These are phyloP conservation scores for Coboldia fuscipes DNA, from an alignment of 1,140 invertebrate species.

Conservation along the genomic window DNA sequence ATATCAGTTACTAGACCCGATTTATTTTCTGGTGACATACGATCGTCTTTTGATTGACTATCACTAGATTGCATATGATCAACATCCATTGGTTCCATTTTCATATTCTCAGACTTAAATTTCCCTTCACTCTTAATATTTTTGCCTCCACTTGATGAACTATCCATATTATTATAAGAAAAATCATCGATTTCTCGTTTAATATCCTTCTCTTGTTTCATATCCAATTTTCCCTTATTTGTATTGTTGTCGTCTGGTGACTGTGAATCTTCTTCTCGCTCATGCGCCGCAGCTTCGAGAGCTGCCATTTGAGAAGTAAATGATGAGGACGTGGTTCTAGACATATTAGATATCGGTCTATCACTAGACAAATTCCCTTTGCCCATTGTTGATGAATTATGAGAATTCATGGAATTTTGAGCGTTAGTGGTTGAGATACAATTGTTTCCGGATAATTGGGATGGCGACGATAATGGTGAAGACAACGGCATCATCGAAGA, in stretches of 20 bases:
- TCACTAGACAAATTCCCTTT: background rate
- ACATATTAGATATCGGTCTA: background rate
- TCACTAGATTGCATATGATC: slow-evolving; percentile 7
- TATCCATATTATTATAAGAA: slow-evolving; percentile 18
- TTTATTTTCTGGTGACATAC: slow-evolving; percentile 24
- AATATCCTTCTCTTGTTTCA: slow-evolving; percentile 40
- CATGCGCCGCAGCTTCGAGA: slow-evolving; percentile 36
- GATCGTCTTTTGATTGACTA: slow-evolving; percentile 32
- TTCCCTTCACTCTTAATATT: slow-evolving; percentile 34
- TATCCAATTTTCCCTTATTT: slow-evolving; percentile 39
- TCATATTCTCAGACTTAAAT: slow-evolving; percentile 43
- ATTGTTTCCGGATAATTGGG: slow-evolving; percentile 9
- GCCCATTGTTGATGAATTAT: slow-evolving; percentile 6
- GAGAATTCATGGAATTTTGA: slow-evolving; percentile 10
- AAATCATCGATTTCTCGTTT: slow-evolving; percentile 39
- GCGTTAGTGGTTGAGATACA: slow-evolving; percentile 10
- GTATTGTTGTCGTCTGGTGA: slow-evolving; percentile 27
- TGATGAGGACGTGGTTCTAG: slow-evolving; percentile 10
- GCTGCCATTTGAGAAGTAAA: slow-evolving; percentile 49
- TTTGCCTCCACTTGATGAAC: slow-evolving; percentile 30
- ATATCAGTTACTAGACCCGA: slow-evolving; percentile 22
- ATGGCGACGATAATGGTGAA: slow-evolving; percentile 14
- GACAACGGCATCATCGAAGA: slow-evolving; percentile 19
- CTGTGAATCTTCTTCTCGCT: slow-evolving; percentile 41
- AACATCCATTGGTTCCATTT: slow-evolving; percentile 16